phyloP scores from a whole-genome alignment of 2,888 invertebrate genomes.

The Archaeoteleia sp. region DNA sequence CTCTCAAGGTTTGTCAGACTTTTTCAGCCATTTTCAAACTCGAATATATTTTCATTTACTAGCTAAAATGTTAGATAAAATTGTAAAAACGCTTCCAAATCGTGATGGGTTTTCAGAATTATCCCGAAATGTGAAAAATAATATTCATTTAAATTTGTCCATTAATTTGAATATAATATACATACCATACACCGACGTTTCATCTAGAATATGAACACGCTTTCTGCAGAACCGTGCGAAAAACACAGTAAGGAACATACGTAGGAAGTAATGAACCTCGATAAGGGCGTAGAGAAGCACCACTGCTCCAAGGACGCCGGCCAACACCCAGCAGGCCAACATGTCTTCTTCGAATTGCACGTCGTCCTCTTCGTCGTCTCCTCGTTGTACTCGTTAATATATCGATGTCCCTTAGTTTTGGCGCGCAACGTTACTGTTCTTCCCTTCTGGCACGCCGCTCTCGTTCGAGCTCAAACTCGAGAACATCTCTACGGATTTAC shows the following conservation, averaged over 20 bases:
- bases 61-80: too few relatives aligned
- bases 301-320: conserved; percentile 71
- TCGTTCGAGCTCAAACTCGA: conserved; percentile 45
- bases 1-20: too few relatives aligned
- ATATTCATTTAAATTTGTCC: too few relatives aligned
- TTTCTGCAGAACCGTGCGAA: conserved; percentile 81
- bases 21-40: too few relatives aligned
- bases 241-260: conserved; percentile 81
- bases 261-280: conserved; percentile 85
- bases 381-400: neutral
- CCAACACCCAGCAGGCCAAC: conserved; percentile 72
- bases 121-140: too few relatives aligned
- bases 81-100: too few relatives aligned
- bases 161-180: conserved; percentile 51
- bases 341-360: conserved; percentile 44
- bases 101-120: too few relatives aligned
- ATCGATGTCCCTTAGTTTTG: conserved; percentile 7
- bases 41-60: too few relatives aligned
- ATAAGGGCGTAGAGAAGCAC: conserved; percentile 79
- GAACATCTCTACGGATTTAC: conserved; percentile 46
- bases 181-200: conserved; percentile 83
- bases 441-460: neutral
- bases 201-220: conserved; percentile 80
- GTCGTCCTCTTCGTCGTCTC: conserved; percentile 7
- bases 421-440: conserved; percentile 4